Conservation (phyloP, 1,140 invertebrate species). For the Dufourea novaeangliae region DNA sequence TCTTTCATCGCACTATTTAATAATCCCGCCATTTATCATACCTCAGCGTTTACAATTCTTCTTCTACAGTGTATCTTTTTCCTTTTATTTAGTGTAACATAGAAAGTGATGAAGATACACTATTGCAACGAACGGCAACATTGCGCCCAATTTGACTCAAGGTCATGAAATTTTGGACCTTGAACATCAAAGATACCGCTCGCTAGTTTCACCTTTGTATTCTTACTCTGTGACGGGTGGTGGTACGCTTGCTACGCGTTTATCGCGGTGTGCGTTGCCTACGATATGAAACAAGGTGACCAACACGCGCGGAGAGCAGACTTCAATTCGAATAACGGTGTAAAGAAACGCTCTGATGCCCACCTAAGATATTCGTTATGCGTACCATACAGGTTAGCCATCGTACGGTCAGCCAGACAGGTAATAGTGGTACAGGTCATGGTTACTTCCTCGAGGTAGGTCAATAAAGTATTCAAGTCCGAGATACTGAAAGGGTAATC, state of each 20-base stretch:
- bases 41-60: no score
- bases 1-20: no score
- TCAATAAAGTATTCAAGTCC: background rate
- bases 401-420: constrained; percentile 36
- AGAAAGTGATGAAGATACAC: no score
- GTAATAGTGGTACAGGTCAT: constrained; percentile 54
- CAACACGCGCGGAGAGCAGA: constrained; percentile 46
- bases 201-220: no score
- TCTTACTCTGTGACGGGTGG: no score
- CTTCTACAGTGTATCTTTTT: no score
- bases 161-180: no score
- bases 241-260: background rate
- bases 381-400: constrained; percentile 52
- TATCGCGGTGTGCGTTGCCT: constrained; percentile 8
- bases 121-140: no score
- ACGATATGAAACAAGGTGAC: constrained; percentile 55
- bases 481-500: background rate
- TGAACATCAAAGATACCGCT: no score
- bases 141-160: no score
- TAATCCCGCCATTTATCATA: no score
- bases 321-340: constrained; percentile 73
- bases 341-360: constrained; percentile 75
- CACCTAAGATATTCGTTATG: constrained; percentile 68
- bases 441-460: constrained; percentile 50
- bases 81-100: no score